Evolutionary conservation across 2,113 vertebrate species (phyloP), one percentile per base, ranked within the genome.

Genomic region (Castor canadensis): DNA sequence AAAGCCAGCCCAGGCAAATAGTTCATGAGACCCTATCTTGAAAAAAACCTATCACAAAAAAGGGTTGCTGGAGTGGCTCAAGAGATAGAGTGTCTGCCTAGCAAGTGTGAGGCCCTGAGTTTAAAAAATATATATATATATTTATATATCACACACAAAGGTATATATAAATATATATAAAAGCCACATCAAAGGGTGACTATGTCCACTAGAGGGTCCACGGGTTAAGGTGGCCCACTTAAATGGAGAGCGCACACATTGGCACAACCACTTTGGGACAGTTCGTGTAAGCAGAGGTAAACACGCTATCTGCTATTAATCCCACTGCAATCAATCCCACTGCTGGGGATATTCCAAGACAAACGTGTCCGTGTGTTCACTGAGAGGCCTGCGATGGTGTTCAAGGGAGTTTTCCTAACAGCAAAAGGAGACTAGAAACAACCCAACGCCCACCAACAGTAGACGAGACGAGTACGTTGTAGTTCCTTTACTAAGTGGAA

Each of bases 351-450:
- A 40, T 71, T 73, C 84, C 89, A 79, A 92, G 56, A 91, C 45
- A 93, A 66, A 77, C 0, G 6, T 40, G 30, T 22, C 56, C 45
- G 12, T 71, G 73, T 77, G 69, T 47, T 87, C 58, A 35, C 66
- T 69, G 38, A 75, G 62, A 80, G 80, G 76, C n/a, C 32, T 24
- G 64, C 40, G 58, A 76, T 80, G 77, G 56, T 30, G 35, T 58
- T 83, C 69, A 52, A 91, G 80, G 66, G 54, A 38, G 60, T 54
- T 16, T 1, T 81, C 75, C 17, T 30, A 72, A 58, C 0, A 62
- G 40, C 40, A 60, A 83, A 88, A 35, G 40, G 75, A 49, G 79
- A n/a, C 81, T 26, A 47, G 64, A 92, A 85, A 67, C n/a, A 64
- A 45, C 40, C 10, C 38, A 40, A 82, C 71, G 80, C 35, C 80